A percentile compares a stretch with the other conserved stretches of the same genome.
Evolutionary conservation across 2,888 invertebrate genomes (phyloP).

Genomic region (Apamea sordens): DNA sequence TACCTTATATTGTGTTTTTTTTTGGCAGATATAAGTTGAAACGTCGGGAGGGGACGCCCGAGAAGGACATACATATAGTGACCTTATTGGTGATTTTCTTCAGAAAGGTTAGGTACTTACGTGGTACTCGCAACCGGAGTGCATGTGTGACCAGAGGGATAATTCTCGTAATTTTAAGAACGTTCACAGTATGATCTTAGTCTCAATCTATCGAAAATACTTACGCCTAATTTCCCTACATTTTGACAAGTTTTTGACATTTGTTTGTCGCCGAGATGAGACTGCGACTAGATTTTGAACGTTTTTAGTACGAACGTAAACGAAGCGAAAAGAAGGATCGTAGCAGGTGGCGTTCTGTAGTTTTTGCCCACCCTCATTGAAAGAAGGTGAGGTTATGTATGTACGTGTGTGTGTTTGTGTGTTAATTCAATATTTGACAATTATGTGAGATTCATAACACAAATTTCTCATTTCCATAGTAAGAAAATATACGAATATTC

Average conservation of each 20-base stretch:
- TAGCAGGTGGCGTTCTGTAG: background rate
- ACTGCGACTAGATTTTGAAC: no score
- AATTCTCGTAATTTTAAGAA: no score
- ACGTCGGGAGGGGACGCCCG: background rate
- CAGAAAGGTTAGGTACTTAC: background rate
- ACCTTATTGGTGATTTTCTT: background rate
- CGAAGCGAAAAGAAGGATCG: background rate
- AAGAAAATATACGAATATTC: background rate
- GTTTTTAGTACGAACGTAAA: background rate
- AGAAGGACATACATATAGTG: background rate
- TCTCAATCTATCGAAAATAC: no score
- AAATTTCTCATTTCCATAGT: background rate
- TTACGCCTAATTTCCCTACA: no score
- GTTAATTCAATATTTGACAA: background rate
- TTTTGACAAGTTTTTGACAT: no score
- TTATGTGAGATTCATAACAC: background rate
- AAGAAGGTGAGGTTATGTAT: background rate
- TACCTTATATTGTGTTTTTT: background rate
- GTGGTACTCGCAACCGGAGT: background rate
- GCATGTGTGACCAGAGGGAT: background rate
- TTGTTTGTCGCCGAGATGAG: no score
- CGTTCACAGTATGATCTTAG: no score
- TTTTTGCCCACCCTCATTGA: background rate
- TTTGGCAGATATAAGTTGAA: background rate
- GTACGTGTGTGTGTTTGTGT: background rate